Evolutionary conservation across 2,113 vertebrate genomes (phyloP).

Genomic region (Micromys minutus): DNA sequence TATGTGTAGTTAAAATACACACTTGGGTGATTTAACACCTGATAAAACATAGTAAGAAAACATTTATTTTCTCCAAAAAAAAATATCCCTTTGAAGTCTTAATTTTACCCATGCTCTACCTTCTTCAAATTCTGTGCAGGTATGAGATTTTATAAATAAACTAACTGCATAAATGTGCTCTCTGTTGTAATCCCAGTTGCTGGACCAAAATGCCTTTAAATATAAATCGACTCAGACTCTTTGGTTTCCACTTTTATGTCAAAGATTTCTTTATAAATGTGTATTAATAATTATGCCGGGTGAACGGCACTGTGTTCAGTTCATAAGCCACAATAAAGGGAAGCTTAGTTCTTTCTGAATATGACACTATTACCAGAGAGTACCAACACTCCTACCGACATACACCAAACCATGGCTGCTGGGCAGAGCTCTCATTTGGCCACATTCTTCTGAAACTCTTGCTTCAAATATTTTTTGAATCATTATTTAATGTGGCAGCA

Average conservation of each 20-base stretch:
- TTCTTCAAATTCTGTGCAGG: neutral
- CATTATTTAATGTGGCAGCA: slow-evolving; percentile 58
- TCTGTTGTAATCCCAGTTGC: slow-evolving; percentile 51
- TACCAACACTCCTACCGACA: neutral
- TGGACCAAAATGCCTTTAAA: slow-evolving; percentile 61
- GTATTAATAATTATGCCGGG: slow-evolving; percentile 61
- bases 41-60: slow-evolving; percentile 62
- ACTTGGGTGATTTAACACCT: slow-evolving; percentile 47
- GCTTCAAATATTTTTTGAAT: slow-evolving; percentile 20
- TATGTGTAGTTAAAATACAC: slow-evolving; percentile 59
- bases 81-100: neutral
- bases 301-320: neutral
- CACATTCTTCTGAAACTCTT: slow-evolving; percentile 27
- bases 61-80: slow-evolving; percentile 43
- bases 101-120: slow-evolving; percentile 38
- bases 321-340: neutral
- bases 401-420: neutral
- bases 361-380: neutral
- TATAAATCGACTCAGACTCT: slow-evolving; percentile 52
- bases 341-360: slow-evolving; percentile 4
- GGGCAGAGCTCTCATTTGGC: slow-evolving; percentile 3
- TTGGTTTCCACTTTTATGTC: slow-evolving; percentile 48
- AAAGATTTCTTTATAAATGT: slow-evolving; percentile 66
- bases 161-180: slow-evolving; percentile 39
- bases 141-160: slow-evolving; percentile 68